Evolutionary conservation across 1,140 invertebrate species (phyloP).

Genomic region (Zeugodacus cucurbitae): DNA sequence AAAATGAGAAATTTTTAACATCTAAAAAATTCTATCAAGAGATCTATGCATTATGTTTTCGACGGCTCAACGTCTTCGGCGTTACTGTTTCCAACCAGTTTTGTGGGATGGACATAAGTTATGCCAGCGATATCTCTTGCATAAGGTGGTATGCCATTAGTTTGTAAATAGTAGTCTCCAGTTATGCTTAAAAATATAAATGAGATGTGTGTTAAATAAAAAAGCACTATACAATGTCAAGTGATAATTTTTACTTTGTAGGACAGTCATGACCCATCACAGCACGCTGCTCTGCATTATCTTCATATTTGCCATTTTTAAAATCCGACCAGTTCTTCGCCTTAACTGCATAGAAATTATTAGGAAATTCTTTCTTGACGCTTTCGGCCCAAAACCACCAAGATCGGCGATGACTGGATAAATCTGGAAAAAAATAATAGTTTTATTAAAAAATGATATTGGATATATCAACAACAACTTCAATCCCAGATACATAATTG

Average conservation of each 20-base stretch:
- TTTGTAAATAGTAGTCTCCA: conserved; percentile 67
- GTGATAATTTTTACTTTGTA: conserved; percentile 49
- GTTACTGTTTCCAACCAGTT: conserved; percentile 53
- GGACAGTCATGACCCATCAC: conserved; percentile 64
- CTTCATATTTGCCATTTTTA: conserved; percentile 54
- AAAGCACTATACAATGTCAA: not conserved
- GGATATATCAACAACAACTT: no score
- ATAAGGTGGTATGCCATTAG: conserved; percentile 64
- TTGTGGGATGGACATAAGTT: conserved; percentile 58
- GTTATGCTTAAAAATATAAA: conserved; percentile 52
- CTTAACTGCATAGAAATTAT: conserved; percentile 66
- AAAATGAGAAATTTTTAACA: no score
- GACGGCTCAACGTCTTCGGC: not conserved
- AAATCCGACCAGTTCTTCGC: conserved; percentile 67
- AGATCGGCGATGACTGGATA: conserved; percentile 75
- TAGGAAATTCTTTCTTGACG: conserved; percentile 66
- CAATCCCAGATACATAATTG: not conserved
- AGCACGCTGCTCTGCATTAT: conserved; percentile 45
- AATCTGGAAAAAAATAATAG: conserved; percentile 63
- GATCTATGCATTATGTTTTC: not conserved
- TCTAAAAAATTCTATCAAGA: not conserved
- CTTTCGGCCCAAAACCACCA: conserved; percentile 73
- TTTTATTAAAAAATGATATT: not conserved
- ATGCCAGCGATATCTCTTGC: conserved; percentile 60
- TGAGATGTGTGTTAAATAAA: not conserved